Evolutionary conservation across 2,113 vertebrate genomes (phyloP), one percentile per base, ranked within the genome.

Genomic region (Pteruthius melanotis): DNA sequence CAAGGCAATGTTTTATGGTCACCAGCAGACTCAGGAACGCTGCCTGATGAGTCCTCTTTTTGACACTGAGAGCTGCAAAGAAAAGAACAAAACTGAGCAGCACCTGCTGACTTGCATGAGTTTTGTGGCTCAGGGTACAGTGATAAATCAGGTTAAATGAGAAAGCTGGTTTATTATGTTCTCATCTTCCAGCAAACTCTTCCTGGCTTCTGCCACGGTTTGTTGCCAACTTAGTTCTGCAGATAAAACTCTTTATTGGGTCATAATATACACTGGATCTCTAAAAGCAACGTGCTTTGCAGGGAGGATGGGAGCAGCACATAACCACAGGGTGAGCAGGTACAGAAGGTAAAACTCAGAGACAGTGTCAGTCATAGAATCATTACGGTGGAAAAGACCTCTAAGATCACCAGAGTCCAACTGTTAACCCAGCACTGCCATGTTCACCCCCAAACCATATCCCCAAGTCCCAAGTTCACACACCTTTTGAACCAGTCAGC

Each of bases 221-320:
- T 96, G 86, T 83, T 95, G 86, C 57, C 78, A 39, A 76, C 79
- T 94, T 71, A 91, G 42, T 90, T 92, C 76, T 95, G 76, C 80
- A 93, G 87, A 87, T 94, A 94, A 92, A 97, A 80, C 39, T 68
- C 76, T 92, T 96, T 90, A 96, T 80, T 87, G 80, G 86, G 76
- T 71, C 83, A 79, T 92, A 82, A 92, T 78, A 87, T 15, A 91
- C 81, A 79, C 81, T 68, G 57, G 81, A 64, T 89, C 31, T 87
- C 61, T 68, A 33, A 71, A 44, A 84, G 80, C 15, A 20, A 13
- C 0, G 4, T 72, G 69, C 2, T 4, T 19, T 2, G 2, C n/a
- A 44, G 63, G 50, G 50, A 92, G 72, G 76, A n/a, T 52, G 52
- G 84, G 44, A 75, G 52, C 24, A 83, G 64, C 50, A 47, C 17